Percentiles rank a stretch among this genome's conserved stretches.
Evolutionary conservation across 2,797 vertebrate genomes (phyloP).

Genomic region (Meda fulgida): DNA sequence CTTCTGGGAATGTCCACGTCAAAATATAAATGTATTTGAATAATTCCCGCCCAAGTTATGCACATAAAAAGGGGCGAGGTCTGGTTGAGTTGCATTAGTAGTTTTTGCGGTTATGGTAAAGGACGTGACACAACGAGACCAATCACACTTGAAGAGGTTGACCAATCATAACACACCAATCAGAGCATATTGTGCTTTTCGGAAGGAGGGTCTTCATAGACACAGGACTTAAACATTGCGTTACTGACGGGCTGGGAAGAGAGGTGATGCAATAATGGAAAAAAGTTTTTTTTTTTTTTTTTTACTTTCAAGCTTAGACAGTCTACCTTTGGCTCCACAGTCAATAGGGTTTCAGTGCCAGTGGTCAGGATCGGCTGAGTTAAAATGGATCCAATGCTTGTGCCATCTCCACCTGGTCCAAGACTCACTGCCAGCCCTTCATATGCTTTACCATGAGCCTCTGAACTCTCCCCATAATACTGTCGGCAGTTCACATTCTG

Average conservation of each 20-base stretch:
- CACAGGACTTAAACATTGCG: not conserved
- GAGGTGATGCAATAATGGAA: too few relatives aligned
- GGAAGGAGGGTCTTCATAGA: not conserved
- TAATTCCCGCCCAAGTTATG: too few relatives aligned
- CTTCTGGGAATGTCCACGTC: too few relatives aligned
- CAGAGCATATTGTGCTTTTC: not conserved
- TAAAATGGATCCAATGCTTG: slow-evolving; percentile 57
- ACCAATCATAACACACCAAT: too few relatives aligned
- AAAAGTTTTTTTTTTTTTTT: too few relatives aligned
- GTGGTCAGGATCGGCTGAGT: slow-evolving; percentile 61
- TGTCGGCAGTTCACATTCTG: slow-evolving; percentile 71
- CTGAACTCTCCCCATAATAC: slow-evolving; percentile 67
- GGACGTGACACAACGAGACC: too few relatives aligned
- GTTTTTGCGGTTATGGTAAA: too few relatives aligned
- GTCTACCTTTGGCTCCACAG: slow-evolving; percentile 62
- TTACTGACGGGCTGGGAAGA: not conserved
- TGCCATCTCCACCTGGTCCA: slow-evolving; percentile 53
- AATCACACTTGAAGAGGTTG: too few relatives aligned
- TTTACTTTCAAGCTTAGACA: too few relatives aligned
- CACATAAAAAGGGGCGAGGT: too few relatives aligned
- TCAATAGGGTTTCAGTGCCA: slow-evolving; percentile 54
- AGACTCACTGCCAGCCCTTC: slow-evolving; percentile 61
- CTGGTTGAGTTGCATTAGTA: too few relatives aligned
- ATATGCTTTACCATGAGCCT: slow-evolving; percentile 67
- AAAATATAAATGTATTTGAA: too few relatives aligned